Percentiles rank a stretch among this genome's conserved stretches.
Evolutionary conservation across 2,888 invertebrate species (phyloP).

Genomic region (Tridacna gigas): DNA sequence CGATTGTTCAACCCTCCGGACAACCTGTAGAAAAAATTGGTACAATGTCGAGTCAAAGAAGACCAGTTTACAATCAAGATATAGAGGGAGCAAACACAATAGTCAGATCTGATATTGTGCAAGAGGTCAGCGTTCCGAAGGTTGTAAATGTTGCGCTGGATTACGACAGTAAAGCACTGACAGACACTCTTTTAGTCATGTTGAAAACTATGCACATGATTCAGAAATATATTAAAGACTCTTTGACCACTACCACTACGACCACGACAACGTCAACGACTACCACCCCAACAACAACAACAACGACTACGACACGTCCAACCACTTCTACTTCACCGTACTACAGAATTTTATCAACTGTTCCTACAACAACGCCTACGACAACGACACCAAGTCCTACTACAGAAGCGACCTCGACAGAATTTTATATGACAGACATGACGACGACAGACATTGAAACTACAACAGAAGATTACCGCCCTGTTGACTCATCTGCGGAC

Average conservation of each 20-base stretch:
- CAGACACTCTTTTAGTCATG: constrained; percentile 42
- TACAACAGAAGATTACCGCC: constrained; percentile 1
- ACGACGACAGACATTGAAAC: constrained; percentile 18
- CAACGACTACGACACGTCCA: constrained; percentile 11
- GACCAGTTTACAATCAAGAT: neutral
- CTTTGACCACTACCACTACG: constrained; percentile 23
- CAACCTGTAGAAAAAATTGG: neutral
- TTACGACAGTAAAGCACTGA: constrained; percentile 35
- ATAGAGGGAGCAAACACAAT: neutral
- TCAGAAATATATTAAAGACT: constrained; percentile 39
- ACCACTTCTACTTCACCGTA: neutral
- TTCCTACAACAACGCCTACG: constrained; percentile 9
- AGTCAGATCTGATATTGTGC: neutral
- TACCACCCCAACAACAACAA: neutral
- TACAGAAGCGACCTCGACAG: constrained; percentile 15
- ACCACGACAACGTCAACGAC: constrained; percentile 10
- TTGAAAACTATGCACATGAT: constrained; percentile 46
- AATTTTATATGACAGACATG: neutral
- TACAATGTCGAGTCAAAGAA: neutral
- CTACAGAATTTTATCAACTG: neutral
- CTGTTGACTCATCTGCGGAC: neutral
- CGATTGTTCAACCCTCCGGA: neutral
- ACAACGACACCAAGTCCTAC: constrained; percentile 7
- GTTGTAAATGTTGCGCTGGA: neutral
- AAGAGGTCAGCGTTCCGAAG: neutral